Evolutionary conservation across 1,140 invertebrate genomes (phyloP).

Genomic region (Myzus persicae): DNA sequence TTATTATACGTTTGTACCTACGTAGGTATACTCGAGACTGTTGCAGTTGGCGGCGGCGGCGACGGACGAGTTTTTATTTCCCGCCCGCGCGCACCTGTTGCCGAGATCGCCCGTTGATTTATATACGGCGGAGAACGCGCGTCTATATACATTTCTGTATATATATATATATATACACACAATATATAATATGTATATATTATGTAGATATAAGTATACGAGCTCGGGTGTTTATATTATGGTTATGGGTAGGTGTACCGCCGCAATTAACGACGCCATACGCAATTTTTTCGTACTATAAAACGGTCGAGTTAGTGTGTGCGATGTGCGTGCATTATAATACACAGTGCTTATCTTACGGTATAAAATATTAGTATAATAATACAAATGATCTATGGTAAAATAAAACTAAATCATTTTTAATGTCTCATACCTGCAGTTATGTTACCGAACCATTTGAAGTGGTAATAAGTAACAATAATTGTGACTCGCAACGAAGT

Average conservation of each 20-base stretch:
- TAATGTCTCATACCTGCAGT: neutral
- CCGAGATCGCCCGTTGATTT: neutral
- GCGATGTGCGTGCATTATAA: neutral
- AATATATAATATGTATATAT: neutral
- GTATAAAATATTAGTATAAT: neutral
- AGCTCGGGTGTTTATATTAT: neutral
- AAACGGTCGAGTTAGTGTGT: neutral
- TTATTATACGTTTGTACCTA: neutral
- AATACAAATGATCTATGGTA: neutral
- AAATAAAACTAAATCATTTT: conserved; percentile 11
- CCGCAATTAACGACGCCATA: conserved; percentile 30
- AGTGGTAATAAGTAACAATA: neutral
- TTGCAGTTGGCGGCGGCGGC: neutral
- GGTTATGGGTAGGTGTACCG: neutral
- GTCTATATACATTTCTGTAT: neutral
- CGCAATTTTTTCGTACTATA: conserved; percentile 33
- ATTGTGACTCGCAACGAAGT: neutral
- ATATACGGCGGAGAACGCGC: conserved; percentile 14
- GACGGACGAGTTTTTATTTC: conserved; percentile 31
- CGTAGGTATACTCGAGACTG: neutral
- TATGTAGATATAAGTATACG: neutral
- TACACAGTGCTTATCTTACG: neutral
- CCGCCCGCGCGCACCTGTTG: conserved; percentile 11
- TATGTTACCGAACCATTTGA: too few relatives aligned
- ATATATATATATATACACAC: neutral